Evolutionary conservation across 2,888 invertebrate species (phyloP).

Genomic region (Amphipoea lucens): DNA sequence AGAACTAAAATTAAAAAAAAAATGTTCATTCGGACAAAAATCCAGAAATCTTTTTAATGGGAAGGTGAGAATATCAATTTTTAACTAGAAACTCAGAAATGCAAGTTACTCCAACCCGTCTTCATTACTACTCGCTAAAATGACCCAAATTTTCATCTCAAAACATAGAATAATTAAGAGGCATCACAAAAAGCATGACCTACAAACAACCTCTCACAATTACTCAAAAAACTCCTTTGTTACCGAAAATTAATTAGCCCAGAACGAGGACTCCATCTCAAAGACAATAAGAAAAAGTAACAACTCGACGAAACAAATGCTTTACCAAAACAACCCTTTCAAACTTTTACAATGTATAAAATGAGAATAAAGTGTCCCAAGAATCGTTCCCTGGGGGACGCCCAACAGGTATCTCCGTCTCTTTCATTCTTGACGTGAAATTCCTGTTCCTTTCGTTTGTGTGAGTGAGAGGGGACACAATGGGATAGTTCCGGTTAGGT

Average conservation of each 20-base stretch:
- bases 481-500: slow-evolving; percentile 46
- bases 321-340: slow-evolving; percentile 69
- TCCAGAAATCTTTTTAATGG: background rate
- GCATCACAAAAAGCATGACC: slow-evolving; percentile 52
- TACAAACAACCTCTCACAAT: slow-evolving; percentile 54
- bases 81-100: background rate
- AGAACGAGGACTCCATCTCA: slow-evolving; percentile 57
- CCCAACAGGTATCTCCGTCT: slow-evolving; percentile 69
- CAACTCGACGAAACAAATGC: slow-evolving; percentile 61
- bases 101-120: background rate
- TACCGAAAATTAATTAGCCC: slow-evolving; percentile 69
- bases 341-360: slow-evolving; percentile 68
- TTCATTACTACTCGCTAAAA: slow-evolving; percentile 37
- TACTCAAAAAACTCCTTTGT: slow-evolving; percentile 62
- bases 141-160: slow-evolving; percentile 33
- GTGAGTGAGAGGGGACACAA: slow-evolving; percentile 61
- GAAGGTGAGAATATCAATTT: background rate
- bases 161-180: slow-evolving; percentile 55
- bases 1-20: background rate
- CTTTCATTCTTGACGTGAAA: slow-evolving; percentile 50
- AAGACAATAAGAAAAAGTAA: slow-evolving; percentile 64
- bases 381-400: slow-evolving; percentile 63
- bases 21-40: background rate
- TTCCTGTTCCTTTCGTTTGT: slow-evolving; percentile 43
- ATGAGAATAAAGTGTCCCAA: slow-evolving; percentile 65